Base-by-base conservation (phyloP, 1,140 invertebrate genomes). In the Drosophila subobscura region DNA sequence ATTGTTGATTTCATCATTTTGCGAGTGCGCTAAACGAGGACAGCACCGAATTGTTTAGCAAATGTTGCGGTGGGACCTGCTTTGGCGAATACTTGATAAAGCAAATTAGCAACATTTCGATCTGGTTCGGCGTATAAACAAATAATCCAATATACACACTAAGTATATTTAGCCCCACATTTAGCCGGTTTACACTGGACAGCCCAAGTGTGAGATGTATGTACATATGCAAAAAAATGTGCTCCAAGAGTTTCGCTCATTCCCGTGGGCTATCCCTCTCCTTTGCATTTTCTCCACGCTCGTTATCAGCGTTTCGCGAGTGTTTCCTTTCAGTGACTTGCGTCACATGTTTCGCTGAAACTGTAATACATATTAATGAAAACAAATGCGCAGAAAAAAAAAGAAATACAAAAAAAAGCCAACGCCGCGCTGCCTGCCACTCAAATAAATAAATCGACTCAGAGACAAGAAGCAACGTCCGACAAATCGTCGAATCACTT, bases 21-120 rank as follows among this genome's bases (percentile, higher is more conserved):
- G 55, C 27, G 12, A 25, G 20, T 56, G 20, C 54, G 70, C 79
- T 83, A 83, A 83, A 71, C 58, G 70, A 71, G 74, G 51, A 60
- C 79, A 66, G 37, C 75, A 84, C 60, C 50, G 42, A 78, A 79
- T 74, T 71, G 47, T 73, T 83, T 83, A 83, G 79, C 79, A 49
- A 47, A 44, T 59, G 33, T 37, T 14, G 20, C 44, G 53, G 14
- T 5, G 20, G 20, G 12, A n/a, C 23, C 60, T 29, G 25, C 22
- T 53, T 59, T 46, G 63, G 45, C 44, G 6, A 41, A 51, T 76
- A 75, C 50, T 46, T 61, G 63, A 78, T 71, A 49, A 74, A 37
- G 29, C 53, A n/a, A 84, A 83, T 83, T 83, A 84, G 57, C 79
- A 66, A 53, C 22, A 60, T 40, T 55, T 14, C 20, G 47, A 66